Conservation (phyloP, 2,888 invertebrate species). For the Metallyticus violacea region DNA sequence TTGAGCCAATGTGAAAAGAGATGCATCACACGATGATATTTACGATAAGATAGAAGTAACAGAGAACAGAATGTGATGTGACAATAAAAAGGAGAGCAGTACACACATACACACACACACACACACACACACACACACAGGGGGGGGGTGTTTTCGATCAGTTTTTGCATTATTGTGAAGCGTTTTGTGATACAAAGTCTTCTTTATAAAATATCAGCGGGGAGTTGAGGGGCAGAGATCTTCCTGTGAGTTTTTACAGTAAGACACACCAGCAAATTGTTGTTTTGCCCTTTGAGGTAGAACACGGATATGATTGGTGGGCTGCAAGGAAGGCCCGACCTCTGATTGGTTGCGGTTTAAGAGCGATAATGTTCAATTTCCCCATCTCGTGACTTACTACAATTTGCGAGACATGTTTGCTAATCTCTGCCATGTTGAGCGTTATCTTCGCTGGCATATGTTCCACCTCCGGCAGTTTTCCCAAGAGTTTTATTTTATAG, state of each 20-base stretch:
- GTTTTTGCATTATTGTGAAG: too few species aligned
- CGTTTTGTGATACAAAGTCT: background rate
- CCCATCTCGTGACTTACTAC: background rate
- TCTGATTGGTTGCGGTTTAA: background rate
- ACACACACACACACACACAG: too few species aligned
- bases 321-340: background rate
- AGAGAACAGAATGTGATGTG: too few species aligned
- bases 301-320: background rate
- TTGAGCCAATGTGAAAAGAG: too few species aligned
- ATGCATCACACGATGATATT: too few species aligned
- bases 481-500: background rate
- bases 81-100: too few species aligned
- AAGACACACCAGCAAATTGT: background rate
- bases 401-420: background rate
- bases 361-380: background rate
- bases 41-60: too few species aligned
- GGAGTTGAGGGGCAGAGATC: background rate
- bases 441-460: background rate
- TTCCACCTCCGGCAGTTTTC: background rate
- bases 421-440: background rate
- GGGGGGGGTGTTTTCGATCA: too few species aligned
- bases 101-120: too few species aligned
- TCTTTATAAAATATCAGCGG: background rate
- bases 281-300: background rate
- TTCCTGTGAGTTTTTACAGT: background rate